These are phyloP conservation scores for Callopanchax toddi DNA, from an alignment of 2,113 vertebrate genomes.

Conservation along the genomic window DNA sequence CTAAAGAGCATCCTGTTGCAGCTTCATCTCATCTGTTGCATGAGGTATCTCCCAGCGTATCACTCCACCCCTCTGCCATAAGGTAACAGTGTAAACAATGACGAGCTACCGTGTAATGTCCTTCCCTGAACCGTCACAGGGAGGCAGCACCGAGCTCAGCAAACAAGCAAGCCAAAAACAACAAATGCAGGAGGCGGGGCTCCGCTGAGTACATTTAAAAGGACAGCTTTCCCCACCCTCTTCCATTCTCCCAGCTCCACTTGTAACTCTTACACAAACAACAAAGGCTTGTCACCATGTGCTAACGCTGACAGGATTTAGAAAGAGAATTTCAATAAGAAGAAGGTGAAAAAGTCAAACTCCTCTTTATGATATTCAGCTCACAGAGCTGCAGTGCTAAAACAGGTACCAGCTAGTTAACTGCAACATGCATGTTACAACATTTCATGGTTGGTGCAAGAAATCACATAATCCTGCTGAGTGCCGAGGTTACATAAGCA, in stretches of 20 bases:
- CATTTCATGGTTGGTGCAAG: conserved; percentile 4
- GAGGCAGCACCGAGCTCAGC: conserved; percentile 66
- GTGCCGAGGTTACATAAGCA: conserved; percentile 53
- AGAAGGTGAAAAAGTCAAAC: background rate
- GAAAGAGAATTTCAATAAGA: conserved; percentile 9
- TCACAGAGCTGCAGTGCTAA: too few species aligned
- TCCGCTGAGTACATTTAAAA: conserved; percentile 66
- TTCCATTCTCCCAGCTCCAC: conserved; percentile 43
- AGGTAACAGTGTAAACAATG: conserved; percentile 44
- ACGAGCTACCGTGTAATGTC: conserved; percentile 23
- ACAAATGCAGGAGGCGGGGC: conserved; percentile 71
- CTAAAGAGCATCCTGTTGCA: background rate
- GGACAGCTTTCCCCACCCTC: conserved; percentile 58
- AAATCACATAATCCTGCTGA: conserved; percentile 38
- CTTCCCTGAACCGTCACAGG: conserved; percentile 49
- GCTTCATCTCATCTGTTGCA: conserved; percentile 31
- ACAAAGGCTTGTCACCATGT: conserved; percentile 54
- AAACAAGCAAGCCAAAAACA: conserved; percentile 62
- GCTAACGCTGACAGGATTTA: conserved; percentile 13
- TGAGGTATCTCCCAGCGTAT: conserved; percentile 11
- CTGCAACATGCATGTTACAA: conserved; percentile 1
- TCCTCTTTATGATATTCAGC: background rate
- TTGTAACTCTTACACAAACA: conserved; percentile 65
- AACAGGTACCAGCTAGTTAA: background rate
- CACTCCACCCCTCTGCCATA: conserved; percentile 50